phyloP scores from a whole-genome alignment of 2,888 invertebrate genomes.

The Orchesellides sinensis region DNA sequence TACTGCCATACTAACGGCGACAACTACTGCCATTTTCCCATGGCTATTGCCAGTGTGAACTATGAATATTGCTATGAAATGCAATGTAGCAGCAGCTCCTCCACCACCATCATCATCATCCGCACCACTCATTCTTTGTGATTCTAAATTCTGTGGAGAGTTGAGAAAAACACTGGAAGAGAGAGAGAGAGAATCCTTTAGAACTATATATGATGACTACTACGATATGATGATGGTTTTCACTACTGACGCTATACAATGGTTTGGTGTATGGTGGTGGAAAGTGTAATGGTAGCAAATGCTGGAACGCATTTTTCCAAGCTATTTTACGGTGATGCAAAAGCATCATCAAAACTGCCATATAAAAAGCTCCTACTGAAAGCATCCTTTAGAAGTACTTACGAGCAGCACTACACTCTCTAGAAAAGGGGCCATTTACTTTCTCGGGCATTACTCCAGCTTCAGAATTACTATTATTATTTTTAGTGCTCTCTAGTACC shows the following conservation, averaged over 20 bases:
- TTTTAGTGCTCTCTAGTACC: constrained; percentile 62
- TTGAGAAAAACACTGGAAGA: constrained; percentile 7
- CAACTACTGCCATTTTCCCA: constrained; percentile 60
- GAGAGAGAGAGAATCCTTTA: constrained; percentile 42
- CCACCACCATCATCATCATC: constrained; percentile 13
- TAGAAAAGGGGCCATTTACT: constrained; percentile 63
- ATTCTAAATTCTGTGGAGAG: constrained; percentile 52
- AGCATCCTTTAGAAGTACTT: constrained; percentile 53
- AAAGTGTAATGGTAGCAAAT: constrained; percentile 65
- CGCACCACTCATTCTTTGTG: constrained; percentile 57
- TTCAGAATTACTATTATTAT: constrained; percentile 67
- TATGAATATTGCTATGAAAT: constrained; percentile 58
- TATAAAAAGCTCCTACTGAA: constrained; percentile 62
- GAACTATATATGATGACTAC: constrained; percentile 65
- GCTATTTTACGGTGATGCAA: constrained; percentile 68
- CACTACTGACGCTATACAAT: constrained; percentile 62
- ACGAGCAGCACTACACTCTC: constrained; percentile 27
- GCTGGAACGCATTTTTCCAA: constrained; percentile 64
- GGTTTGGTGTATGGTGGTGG: no score
- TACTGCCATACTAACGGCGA: constrained; percentile 52
- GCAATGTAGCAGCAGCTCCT: background rate
- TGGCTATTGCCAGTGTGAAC: constrained; percentile 58
- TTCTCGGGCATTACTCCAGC: constrained; percentile 66
- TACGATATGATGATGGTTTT: constrained; percentile 65
- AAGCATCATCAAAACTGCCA: constrained; percentile 67